phyloP scores from a whole-genome alignment of 2,888 invertebrate genomes.

The Eubasilissa splendida region DNA sequence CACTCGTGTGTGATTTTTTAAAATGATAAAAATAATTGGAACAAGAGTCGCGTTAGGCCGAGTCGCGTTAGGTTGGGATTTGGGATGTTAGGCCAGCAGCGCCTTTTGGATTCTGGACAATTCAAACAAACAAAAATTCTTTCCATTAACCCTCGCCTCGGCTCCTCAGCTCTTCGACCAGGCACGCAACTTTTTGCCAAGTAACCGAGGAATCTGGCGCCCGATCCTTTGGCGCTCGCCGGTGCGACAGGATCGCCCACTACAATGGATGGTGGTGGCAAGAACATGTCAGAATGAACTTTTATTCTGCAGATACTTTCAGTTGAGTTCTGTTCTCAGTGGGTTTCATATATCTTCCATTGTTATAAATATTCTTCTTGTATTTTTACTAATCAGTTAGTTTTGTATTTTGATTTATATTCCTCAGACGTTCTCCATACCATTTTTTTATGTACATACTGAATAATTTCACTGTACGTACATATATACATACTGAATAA shows the following conservation, averaged over 20 bases:
- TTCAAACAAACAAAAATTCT: background rate
- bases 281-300: background rate
- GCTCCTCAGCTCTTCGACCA: background rate
- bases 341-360: no score
- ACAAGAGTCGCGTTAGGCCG: background rate
- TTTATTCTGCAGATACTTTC: background rate
- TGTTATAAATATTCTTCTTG: no score
- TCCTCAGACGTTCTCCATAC: no score
- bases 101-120: background rate
- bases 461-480: no score
- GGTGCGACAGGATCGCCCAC: background rate
- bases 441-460: no score
- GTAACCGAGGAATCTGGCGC: constrained; percentile 13
- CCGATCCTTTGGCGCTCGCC: background rate
- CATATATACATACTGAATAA: no score
- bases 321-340: no score
- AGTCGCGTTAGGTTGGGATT: background rate
- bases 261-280: constrained; percentile 4
- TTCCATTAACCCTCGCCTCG: background rate
- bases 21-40: background rate
- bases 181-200: constrained; percentile 1
- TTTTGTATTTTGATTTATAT: no score
- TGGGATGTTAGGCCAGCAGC: background rate
- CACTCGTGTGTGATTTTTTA: background rate
- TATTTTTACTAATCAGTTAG: no score